Evolutionary conservation across 2,113 vertebrate species (phyloP), one percentile per base, ranked within the genome.

Genomic region (Daubentonia madagascariensis): DNA sequence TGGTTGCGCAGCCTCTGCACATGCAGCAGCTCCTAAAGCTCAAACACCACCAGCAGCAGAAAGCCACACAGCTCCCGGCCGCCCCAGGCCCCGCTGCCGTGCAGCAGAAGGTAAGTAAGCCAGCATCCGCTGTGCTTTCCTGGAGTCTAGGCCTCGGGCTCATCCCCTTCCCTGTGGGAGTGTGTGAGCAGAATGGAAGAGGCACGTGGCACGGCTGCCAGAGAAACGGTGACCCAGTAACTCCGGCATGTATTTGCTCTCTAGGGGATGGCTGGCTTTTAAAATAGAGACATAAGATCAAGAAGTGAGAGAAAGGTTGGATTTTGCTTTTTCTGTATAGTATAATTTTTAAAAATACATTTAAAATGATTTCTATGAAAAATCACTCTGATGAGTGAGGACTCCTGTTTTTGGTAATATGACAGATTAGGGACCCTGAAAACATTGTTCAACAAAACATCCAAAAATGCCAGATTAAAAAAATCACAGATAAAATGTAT

Each of bases 11-110:
- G 68, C 67, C 68, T 40, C n/a, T 70, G 68, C n/a, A 40, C 20
- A 0, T 72, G n/a, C n/a, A 40, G n/a, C 70, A 43, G 37, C 70
- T 72, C 37, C 22, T 6, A 13, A 43, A 37, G 9, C n/a, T 70
- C 18, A 70, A 23, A 40, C n/a, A 12, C 22, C 22, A 43, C 22
- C 70, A 72, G 70, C 70, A 43, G 70, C 11, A 72, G 4, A 25
- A 72, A 72, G 70, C 22, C 3, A 22, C 25, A 22, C 70, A 25
- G 37, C 37, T 37, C 70, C 37, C 11, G 1, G 70, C 68, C 22
- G 22, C 22, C 22, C 70, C 5, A 12, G 70, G 37, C 23, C 70
- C 70, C 0, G 2, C 70, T 0, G 2, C 37, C 22, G 22, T 22
- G 8, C 37, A 23, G 37, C 68, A 40, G 37, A 72, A 72, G 37